Evolutionary conservation across 2,797 vertebrate species (phyloP).

Genomic region (Rhinophrynus dorsalis): DNA sequence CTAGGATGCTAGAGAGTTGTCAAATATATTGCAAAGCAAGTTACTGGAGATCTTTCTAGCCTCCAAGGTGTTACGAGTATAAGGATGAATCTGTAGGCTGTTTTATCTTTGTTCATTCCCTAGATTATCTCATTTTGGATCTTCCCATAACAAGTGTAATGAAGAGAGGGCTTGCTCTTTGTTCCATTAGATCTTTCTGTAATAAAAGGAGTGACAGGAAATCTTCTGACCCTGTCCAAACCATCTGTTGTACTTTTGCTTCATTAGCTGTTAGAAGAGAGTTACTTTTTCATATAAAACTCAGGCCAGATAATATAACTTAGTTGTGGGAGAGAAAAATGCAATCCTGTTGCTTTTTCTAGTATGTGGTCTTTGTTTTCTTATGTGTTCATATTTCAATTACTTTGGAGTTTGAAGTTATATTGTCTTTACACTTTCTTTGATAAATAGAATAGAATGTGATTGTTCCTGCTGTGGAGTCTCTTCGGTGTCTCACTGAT

Average conservation of each 20-base stretch:
- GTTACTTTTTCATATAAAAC: constrained; percentile 1
- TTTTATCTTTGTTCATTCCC: neutral
- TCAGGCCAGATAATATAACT: neutral
- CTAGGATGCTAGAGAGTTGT: too few relatives aligned
- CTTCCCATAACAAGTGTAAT: constrained; percentile 9
- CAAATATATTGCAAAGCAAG: too few relatives aligned
- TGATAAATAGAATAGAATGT: constrained; percentile 5
- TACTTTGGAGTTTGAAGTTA: neutral
- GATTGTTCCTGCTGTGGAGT: neutral
- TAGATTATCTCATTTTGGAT: constrained; percentile 1
- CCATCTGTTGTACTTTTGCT: constrained; percentile 21
- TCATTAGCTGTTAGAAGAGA: constrained; percentile 15
- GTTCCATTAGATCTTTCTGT: neutral
- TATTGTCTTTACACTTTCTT: constrained; percentile 8
- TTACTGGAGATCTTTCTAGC: too few relatives aligned
- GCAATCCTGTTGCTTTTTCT: neutral
- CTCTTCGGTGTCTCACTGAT: neutral
- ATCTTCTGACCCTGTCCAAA: constrained; percentile 19
- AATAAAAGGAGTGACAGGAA: constrained; percentile 7
- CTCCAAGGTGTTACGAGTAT: neutral
- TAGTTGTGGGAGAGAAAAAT: neutral
- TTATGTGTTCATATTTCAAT: neutral
- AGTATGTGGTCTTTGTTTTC: neutral
- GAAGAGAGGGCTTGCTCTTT: neutral
- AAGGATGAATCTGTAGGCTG: neutral